phyloP scores from a whole-genome alignment of 2,797 vertebrate species.

The Phoeniculus purpureus region DNA sequence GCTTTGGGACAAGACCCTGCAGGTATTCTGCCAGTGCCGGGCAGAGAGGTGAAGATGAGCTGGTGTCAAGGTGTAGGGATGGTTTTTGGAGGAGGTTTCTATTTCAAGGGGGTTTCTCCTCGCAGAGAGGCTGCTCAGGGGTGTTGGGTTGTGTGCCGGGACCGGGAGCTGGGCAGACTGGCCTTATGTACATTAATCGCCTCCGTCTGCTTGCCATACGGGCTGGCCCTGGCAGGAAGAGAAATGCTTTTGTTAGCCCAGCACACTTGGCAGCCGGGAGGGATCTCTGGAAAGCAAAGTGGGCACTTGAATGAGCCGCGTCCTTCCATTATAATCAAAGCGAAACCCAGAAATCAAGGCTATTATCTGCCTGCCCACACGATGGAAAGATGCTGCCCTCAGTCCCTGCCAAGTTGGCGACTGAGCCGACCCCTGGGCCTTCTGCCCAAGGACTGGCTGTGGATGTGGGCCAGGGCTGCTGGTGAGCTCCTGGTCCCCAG shows the following conservation, averaged over 20 bases:
- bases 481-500: accelerated
- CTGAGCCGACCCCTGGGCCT: not conserved
- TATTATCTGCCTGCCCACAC: slow-evolving; percentile 12
- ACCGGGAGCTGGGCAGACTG: not conserved
- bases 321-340: slow-evolving; percentile 62
- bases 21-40: not conserved
- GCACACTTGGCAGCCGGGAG: slow-evolving; percentile 29
- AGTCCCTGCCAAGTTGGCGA: not conserved
- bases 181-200: slow-evolving; percentile 1
- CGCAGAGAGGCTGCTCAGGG: not conserved
- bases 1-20: slow-evolving; percentile 15
- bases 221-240: not conserved
- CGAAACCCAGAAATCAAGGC: slow-evolving; percentile 50
- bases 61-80: not conserved
- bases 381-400: not conserved
- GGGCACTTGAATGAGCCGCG: slow-evolving; percentile 46
- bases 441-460: not conserved
- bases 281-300: slow-evolving; percentile 52
- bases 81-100: not conserved
- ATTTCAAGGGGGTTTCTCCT: not conserved
- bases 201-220: slow-evolving; percentile 48
- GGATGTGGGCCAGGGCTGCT: not conserved
- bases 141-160: not conserved
- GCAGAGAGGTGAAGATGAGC: not conserved
- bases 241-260: slow-evolving; percentile 54